Conservation (phyloP, 2,888 invertebrate genomes). For the Halictus quadricinctus region DNA sequence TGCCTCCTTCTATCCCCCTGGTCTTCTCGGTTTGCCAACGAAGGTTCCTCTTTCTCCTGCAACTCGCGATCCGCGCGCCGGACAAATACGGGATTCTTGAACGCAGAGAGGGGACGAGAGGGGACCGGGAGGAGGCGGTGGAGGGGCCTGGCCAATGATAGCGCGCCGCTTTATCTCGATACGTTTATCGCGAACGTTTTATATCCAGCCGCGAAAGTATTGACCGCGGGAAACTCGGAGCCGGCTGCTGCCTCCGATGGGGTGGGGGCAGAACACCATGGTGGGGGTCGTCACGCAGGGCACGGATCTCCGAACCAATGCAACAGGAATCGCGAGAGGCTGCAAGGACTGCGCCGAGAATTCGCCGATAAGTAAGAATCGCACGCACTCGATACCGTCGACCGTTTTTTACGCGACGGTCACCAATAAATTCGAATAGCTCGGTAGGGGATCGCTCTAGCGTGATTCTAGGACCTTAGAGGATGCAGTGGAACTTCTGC, state of each 20-base stretch:
- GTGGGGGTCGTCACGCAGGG: slow-evolving; percentile 32
- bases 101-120: slow-evolving; percentile 50
- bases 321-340: slow-evolving; percentile 65
- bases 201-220: slow-evolving; percentile 68
- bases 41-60: slow-evolving; percentile 46
- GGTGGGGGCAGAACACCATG: neutral
- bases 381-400: neutral
- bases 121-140: slow-evolving; percentile 33
- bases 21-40: slow-evolving; percentile 20
- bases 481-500: too few species aligned
- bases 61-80: slow-evolving; percentile 48
- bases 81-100: slow-evolving; percentile 72
- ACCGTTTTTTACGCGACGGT: neutral
- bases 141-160: slow-evolving; percentile 76
- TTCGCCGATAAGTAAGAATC: neutral
- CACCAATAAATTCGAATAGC: neutral
- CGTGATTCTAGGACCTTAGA: too few species aligned
- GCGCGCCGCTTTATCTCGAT: slow-evolving; percentile 78
- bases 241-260: slow-evolving; percentile 43
- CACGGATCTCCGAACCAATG: slow-evolving; percentile 38
- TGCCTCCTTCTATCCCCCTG: neutral
- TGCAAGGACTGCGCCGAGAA: slow-evolving; percentile 29
- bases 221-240: slow-evolving; percentile 52
- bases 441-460: too few species aligned
- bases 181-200: slow-evolving; percentile 79